These are phyloP conservation scores for Meles meles DNA, from an alignment of 2,113 vertebrate genomes.

Conservation along the genomic window DNA sequence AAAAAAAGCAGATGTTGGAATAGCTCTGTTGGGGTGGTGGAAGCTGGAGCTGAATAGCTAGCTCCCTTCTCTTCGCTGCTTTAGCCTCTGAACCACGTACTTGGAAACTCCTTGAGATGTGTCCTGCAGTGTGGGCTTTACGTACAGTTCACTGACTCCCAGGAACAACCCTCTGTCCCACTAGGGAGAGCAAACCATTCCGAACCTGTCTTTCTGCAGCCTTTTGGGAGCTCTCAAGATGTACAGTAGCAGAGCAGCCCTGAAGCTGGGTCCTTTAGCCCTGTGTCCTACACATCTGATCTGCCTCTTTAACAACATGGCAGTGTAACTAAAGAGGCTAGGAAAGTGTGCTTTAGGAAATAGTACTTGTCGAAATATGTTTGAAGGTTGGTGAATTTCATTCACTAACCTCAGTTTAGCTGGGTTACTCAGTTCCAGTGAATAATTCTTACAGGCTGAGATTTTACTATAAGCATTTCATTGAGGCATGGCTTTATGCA, in stretches of 20 bases:
- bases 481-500: background rate
- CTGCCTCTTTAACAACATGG: background rate
- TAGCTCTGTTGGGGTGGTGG: background rate
- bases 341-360: background rate
- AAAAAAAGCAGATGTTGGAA: background rate
- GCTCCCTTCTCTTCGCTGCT: background rate
- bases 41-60: background rate
- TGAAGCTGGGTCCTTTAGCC: background rate
- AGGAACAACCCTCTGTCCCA: background rate
- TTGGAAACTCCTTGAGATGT: background rate
- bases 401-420: background rate
- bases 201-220: background rate
- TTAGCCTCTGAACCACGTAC: background rate
- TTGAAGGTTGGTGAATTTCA: background rate
- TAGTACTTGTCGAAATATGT: background rate
- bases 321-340: background rate
- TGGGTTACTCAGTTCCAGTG: background rate
- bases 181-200: background rate
- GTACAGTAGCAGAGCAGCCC: background rate
- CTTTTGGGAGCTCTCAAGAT: background rate
- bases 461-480: slow-evolving; percentile 13
- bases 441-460: background rate
- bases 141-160: background rate
- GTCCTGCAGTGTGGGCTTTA: background rate
- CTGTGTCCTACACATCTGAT: background rate